phyloP scores from a whole-genome alignment of 2,888 invertebrate species.

The Phlogophora meticulosa region DNA sequence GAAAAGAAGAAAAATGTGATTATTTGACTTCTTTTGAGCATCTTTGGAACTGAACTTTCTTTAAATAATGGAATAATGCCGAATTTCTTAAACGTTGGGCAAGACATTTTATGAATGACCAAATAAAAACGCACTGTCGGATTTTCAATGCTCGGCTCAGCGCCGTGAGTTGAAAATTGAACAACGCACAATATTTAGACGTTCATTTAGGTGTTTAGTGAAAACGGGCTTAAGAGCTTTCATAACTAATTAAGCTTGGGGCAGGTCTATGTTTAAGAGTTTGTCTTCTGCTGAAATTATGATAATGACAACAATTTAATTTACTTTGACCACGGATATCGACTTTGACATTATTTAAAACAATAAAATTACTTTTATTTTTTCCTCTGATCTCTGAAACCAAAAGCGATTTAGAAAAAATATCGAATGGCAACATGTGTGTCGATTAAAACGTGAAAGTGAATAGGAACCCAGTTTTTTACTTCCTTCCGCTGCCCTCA shows the following conservation, averaged over 20 bases:
- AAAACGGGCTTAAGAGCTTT: neutral
- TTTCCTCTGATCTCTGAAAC: constrained; percentile 58
- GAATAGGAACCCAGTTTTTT: constrained; percentile 87
- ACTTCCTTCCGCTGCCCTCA: constrained; percentile 90
- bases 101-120: no score
- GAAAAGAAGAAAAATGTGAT: constrained; percentile 1
- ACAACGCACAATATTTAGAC: no score
- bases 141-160: no score
- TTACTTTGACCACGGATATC: no score
- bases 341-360: constrained; percentile 27
- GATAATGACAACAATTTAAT: neutral
- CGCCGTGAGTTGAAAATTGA: no score
- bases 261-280: neutral
- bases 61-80: no score
- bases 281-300: neutral
- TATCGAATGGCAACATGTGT: constrained; percentile 80
- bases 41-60: neutral
- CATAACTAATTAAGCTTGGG: neutral
- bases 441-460: constrained; percentile 87
- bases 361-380: constrained; percentile 23
- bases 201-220: no score
- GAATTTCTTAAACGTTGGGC: no score
- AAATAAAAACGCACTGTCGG: no score
- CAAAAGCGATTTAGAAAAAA: constrained; percentile 68
- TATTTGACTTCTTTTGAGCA: neutral